Conservation (phyloP, 2,113 vertebrate genomes). For the Anseranas semipalmata region DNA sequence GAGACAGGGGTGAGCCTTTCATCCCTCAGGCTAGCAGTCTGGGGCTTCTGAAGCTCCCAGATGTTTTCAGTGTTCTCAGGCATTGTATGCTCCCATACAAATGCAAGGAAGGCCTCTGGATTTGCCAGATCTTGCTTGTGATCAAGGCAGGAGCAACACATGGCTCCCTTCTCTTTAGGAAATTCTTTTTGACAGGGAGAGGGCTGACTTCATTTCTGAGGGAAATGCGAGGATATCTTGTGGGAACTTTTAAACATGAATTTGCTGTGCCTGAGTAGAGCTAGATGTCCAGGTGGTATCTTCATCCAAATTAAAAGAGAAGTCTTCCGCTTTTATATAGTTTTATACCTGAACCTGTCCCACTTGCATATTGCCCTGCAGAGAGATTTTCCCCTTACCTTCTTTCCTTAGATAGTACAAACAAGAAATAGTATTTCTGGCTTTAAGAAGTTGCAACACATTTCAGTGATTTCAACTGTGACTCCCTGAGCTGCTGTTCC, state of each 20-base stretch:
- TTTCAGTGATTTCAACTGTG: background rate
- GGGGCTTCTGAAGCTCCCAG: fast-evolving
- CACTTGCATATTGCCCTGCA: background rate
- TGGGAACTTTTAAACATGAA: background rate
- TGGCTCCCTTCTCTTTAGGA: background rate
- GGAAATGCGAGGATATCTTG: background rate
- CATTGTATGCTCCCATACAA: fast-evolving
- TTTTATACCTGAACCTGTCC: background rate
- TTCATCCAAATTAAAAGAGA: background rate
- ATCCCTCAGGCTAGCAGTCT: too few species aligned
- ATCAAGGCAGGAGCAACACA: background rate
- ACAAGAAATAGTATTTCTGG: background rate
- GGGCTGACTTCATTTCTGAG: background rate
- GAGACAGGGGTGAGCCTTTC: background rate
- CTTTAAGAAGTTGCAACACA: background rate
- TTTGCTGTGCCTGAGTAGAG: background rate
- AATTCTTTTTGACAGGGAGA: background rate
- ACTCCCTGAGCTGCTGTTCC: background rate
- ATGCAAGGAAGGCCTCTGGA: background rate
- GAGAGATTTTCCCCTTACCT: background rate
- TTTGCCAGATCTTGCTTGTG: background rate
- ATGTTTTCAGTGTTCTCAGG: background rate
- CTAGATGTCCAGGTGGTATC: background rate
- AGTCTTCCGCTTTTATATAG: background rate
- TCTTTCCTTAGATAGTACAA: background rate